Base-by-base conservation (phyloP, 37 sponge, comb jelly and placozoan species). In the Spongia lamella region DNA sequence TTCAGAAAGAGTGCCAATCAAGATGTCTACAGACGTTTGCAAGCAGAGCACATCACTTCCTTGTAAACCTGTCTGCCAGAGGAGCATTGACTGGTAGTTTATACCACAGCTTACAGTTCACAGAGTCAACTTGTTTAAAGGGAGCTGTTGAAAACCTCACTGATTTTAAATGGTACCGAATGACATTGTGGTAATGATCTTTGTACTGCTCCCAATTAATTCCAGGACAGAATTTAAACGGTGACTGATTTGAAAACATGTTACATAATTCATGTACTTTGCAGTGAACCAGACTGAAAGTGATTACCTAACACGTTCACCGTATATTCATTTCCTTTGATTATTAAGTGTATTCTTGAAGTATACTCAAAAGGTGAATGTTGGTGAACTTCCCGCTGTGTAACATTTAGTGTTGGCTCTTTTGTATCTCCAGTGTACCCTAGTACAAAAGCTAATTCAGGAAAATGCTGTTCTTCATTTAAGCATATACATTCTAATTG, bases 161-260 rank as follows among this genome's bases (percentile, higher is more conserved):
- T 35, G 21, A 34, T 29, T 77, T 77, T 26, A 57, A 56, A 50
- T 77, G 67, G 31, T 66, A 77, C 54, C 78, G 55, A 51, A 77
- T 63, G 22, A 66, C 68, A 21, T 66, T 56, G 66, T 35, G 53
- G 36, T 77, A 63, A n/a, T 16, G 39, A 20, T 53, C 53, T 5
- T 75, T 39, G 38, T 64, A 52, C 19, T 4, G 21, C 21, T 59
- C 30, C n/a, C 59, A 38, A 33, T 75, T 31, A 19, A 75, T 38
- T 26, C 78, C 68, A 36, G 78, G 78, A 66, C 78, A 77, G 52
- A 77, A 77, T 37, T 77, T 77, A 56, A 66, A 77, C 3, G 49
- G 31, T 21, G 51, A 35, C 37, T 54, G 59, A 19, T 21, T 52
- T 33, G 62, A 6, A 61, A 59, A 21, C 51, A 40, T 40, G 26